These are phyloP conservation scores for Rhinoderma darwinii DNA, from an alignment of 2,113 vertebrate species.

Conservation along the genomic window DNA sequence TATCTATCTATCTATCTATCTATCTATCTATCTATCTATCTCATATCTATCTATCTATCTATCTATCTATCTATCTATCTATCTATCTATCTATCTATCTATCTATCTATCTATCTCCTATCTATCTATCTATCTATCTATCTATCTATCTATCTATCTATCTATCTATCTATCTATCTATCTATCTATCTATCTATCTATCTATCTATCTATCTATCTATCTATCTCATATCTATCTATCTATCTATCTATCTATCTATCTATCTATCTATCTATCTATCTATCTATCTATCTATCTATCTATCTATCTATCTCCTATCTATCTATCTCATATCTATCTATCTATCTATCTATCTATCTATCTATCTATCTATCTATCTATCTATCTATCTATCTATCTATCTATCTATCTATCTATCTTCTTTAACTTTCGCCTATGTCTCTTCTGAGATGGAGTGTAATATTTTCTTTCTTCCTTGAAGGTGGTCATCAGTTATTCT, in stretches of 20 bases:
- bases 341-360: slow-evolving; percentile 11
- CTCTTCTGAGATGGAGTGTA: not conserved
- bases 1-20: slow-evolving; percentile 2
- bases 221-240: slow-evolving; percentile 7
- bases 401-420: too few species aligned
- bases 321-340: not conserved
- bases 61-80: slow-evolving; percentile 4
- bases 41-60: not conserved
- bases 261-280: not conserved
- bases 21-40: slow-evolving; percentile 12
- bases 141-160: slow-evolving; percentile 4
- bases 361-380: not conserved
- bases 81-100: not conserved
- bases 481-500: not conserved
- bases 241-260: slow-evolving; percentile 13
- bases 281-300: too few species aligned
- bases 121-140: slow-evolving; percentile 11
- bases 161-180: slow-evolving; percentile 11
- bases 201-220: not conserved
- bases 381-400: too few species aligned
- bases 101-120: not conserved
- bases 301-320: not conserved
- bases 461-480: not conserved
- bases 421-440: not conserved
- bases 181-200: not conserved